Base-by-base conservation (phyloP, 2,797 vertebrate genomes). In the Girardinus metallicus region DNA sequence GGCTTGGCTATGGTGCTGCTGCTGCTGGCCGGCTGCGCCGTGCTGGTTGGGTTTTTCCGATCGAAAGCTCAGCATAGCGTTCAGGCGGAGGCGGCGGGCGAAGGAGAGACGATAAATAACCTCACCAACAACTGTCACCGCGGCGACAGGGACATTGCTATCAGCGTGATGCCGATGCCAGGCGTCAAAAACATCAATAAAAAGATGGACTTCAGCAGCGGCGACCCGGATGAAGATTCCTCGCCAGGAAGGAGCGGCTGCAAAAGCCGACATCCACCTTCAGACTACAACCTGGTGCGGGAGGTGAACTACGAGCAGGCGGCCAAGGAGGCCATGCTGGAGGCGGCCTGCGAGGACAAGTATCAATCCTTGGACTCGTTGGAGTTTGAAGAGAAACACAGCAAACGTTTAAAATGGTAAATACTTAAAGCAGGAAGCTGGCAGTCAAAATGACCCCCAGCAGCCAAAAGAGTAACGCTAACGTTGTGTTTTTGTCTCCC, bases 161-260 rank as follows among this genome's bases (percentile, higher is more conserved):
- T 97, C 80, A 96, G 97, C 4, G 90, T 97, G 78, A 94, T 97
- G 31, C 96, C 96, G 16, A 94, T 94, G 75, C 95, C 97, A 0
- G 97, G 97, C 16, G 95, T 99, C 86, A 99, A 99, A 94, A 99
- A 99, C 85, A 99, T 97, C 66, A 99, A 99, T 91, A 98, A 99
- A 94, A 99, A 99, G 96, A 97, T 97, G 51, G 98, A 99, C 94
- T 96, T 98, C 92, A 96, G 97, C 73, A 94, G 90, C 76, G 44
- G 96, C 0, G 95, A 95, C 70, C 93, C 93, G 0, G 95, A 94
- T 0, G 95, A 97, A 15, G 90, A 92, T 7, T 86, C 91, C 77
- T 91, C 75, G 71, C 95, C 78, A 0, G 96, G 96, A 76, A 97
- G 97, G 94, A 96, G 96, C 68, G 89, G 96, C 89, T 98, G 96